Conservation (phyloP, 2,888 invertebrate species). For the Noctua janthina region DNA sequence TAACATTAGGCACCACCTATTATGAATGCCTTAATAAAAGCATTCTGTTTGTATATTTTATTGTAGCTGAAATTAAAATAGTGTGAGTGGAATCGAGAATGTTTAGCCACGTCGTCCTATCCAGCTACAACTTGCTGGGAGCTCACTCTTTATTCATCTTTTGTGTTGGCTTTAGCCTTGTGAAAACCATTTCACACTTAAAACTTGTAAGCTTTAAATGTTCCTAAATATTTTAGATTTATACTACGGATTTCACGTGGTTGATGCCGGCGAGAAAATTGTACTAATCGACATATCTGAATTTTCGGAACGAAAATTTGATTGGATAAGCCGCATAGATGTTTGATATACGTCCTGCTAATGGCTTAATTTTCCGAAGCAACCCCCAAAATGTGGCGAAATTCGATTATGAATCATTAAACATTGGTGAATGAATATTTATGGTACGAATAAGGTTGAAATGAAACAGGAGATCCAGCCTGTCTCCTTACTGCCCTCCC, state of each 20-base stretch:
- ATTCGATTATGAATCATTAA: no score
- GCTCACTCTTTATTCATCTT: neutral
- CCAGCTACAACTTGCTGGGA: neutral
- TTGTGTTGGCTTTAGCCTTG: neutral
- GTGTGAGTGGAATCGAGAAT: neutral
- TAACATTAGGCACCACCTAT: neutral
- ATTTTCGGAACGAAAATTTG: neutral
- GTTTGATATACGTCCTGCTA: neutral
- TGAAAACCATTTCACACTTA: neutral
- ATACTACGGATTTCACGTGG: neutral
- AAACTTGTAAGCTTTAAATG: neutral
- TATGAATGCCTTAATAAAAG: neutral
- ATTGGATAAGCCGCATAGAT: neutral
- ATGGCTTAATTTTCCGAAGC: neutral
- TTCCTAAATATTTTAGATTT: neutral
- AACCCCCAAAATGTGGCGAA: neutral
- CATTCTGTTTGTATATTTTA: neutral
- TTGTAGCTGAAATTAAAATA: neutral
- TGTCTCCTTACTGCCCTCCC: no score
- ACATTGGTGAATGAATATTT: neutral
- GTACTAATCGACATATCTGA: neutral
- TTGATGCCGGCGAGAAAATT: neutral
- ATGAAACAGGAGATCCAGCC: neutral
- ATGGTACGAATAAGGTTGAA: neutral
- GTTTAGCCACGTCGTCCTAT: neutral